phyloP scores from a whole-genome alignment of 2,888 invertebrate genomes.

The Tipula helvola region DNA sequence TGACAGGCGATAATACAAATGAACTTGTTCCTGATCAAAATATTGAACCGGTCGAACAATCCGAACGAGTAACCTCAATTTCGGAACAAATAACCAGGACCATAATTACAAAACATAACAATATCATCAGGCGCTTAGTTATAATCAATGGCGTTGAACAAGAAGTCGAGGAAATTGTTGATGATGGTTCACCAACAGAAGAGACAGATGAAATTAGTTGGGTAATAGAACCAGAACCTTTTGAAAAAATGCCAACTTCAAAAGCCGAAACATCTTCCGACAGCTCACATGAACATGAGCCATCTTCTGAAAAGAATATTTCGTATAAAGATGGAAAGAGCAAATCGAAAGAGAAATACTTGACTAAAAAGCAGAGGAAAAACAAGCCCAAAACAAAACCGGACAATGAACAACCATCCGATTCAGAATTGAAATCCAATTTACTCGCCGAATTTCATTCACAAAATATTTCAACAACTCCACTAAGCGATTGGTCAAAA shows the following conservation, averaged over 20 bases:
- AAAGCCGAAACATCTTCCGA: neutral
- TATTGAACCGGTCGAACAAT: neutral
- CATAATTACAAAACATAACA: slow-evolving; percentile 59
- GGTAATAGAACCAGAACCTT: neutral
- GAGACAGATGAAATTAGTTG: neutral
- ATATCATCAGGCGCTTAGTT: slow-evolving; percentile 61
- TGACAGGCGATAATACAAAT: neutral
- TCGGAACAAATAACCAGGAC: slow-evolving; percentile 71
- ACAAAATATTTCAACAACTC: neutral
- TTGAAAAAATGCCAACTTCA: neutral
- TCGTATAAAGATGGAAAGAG: neutral
- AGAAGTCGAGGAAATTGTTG: slow-evolving; percentile 68
- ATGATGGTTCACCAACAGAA: slow-evolving; percentile 33
- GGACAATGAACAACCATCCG: neutral
- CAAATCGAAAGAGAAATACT: neutral
- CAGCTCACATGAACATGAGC: neutral
- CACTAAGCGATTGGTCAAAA: neutral
- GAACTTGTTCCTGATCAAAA: neutral
- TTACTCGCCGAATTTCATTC: neutral
- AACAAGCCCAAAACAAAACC: neutral
- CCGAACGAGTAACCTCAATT: slow-evolving; percentile 37
- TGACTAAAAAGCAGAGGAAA: neutral
- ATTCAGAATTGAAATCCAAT: neutral
- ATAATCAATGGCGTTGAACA: slow-evolving; percentile 76
- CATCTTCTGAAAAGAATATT: neutral